A percentile compares a stretch with the other conserved stretches of the same genome.
Conservation (phyloP, 2,888 invertebrate species). For the Adineta ricciae region DNA sequence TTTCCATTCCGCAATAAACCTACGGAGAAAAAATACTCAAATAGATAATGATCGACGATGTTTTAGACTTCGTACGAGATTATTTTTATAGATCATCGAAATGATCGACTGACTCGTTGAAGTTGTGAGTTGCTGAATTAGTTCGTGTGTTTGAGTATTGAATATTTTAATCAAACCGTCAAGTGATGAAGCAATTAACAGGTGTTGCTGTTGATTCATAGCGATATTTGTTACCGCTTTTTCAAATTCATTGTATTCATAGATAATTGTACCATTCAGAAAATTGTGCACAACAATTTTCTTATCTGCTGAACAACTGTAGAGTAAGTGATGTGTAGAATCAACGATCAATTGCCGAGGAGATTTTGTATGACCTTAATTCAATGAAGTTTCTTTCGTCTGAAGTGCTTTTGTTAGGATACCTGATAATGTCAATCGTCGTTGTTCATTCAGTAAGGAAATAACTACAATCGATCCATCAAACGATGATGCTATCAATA, state of each 20-base stretch:
- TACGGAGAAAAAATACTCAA: not conserved
- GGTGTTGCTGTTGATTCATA: conserved; percentile 10
- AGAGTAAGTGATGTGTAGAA: not conserved
- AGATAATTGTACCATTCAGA: not conserved
- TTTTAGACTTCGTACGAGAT: not conserved
- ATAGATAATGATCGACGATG: not conserved
- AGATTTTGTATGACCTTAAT: conserved; percentile 19
- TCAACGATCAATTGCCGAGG: conserved; percentile 1
- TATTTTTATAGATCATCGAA: conserved; percentile 16
- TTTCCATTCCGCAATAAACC: conserved; percentile 22
- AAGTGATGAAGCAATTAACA: not conserved
- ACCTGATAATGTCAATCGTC: not conserved
- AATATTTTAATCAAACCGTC: conserved; percentile 15
- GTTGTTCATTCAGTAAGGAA: conserved; percentile 13
- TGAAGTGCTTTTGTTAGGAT: no score
- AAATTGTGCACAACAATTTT: conserved; percentile 21
- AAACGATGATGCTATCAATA: conserved; percentile 4
- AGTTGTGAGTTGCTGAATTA: conserved; percentile 6
- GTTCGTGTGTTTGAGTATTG: conserved; percentile 11
- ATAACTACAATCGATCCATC: conserved; percentile 13
- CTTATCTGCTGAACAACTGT: conserved; percentile 20
- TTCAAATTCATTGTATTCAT: conserved; percentile 4
- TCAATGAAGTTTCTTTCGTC: not conserved
- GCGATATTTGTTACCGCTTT: conserved; percentile 19
- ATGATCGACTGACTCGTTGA: conserved; percentile 13